These are phyloP conservation scores for Heptranchias perlo DNA, from an alignment of 2,113 vertebrate species.

Conservation along the genomic window DNA sequence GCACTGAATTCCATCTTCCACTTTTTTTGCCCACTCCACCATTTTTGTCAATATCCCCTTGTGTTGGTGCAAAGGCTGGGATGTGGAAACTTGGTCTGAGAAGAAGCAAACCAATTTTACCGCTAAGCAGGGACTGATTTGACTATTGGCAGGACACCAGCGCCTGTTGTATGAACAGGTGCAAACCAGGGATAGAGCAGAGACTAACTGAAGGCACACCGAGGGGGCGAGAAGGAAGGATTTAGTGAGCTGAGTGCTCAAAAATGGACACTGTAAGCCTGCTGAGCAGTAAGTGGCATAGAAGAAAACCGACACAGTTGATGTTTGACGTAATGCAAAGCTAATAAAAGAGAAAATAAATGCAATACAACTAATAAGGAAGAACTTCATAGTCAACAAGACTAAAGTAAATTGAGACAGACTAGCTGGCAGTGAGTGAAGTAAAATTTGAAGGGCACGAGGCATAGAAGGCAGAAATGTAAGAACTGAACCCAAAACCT, in stretches of 20 bases:
- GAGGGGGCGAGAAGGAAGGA: neutral
- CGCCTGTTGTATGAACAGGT: neutral
- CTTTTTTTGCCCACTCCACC: no score
- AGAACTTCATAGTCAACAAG: neutral
- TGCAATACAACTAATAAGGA: neutral
- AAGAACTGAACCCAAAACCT: no score
- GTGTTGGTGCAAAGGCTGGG: no score
- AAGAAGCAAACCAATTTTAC: neutral
- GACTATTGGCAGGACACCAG: neutral
- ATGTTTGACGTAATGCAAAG: neutral
- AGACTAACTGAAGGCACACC: neutral
- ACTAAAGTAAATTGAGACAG: neutral
- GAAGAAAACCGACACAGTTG: neutral
- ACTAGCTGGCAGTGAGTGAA: no score
- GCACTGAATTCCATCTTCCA: no score
- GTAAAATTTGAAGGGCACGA: no score
- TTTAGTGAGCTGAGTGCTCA: neutral
- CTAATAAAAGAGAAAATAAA: neutral
- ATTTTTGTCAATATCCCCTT: no score
- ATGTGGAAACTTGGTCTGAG: neutral
- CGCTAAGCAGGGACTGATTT: neutral
- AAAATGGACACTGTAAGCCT: no score
- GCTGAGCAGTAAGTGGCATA: neutral
- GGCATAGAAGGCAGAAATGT: no score
- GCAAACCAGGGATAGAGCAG: neutral